Percentiles rank a stretch among this genome's conserved stretches.
These are phyloP conservation scores for Silurus asotus DNA, from an alignment of 2,113 vertebrate species.

Conservation along the genomic window DNA sequence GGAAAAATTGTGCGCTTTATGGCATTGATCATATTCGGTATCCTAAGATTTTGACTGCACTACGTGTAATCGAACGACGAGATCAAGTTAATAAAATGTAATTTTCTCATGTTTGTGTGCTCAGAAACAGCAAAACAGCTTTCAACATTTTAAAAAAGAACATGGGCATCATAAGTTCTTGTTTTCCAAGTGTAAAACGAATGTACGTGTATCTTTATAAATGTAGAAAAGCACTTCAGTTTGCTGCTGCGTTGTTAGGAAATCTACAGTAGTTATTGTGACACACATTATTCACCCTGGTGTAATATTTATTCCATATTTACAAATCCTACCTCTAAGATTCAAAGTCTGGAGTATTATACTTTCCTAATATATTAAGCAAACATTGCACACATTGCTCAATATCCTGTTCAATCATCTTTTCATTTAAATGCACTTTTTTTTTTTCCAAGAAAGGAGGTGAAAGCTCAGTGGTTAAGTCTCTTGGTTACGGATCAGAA, in stretches of 20 bases:
- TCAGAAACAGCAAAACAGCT: too few relatives aligned
- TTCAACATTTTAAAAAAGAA: too few relatives aligned
- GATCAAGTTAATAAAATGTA: too few relatives aligned
- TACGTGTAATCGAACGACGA: too few relatives aligned
- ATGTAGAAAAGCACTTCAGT: not conserved
- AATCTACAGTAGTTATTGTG: not conserved
- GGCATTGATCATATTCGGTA: too few relatives aligned
- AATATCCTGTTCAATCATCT: not conserved
- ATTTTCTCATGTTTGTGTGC: too few relatives aligned
- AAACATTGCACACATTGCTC: not conserved
- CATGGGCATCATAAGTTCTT: too few relatives aligned
- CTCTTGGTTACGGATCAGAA: too few relatives aligned
- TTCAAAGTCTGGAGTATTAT: not conserved
- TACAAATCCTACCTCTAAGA: not conserved
- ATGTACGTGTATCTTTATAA: not conserved
- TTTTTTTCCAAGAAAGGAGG: not conserved
- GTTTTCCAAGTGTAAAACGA: too few relatives aligned
- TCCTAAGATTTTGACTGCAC: too few relatives aligned
- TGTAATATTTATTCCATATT: not conserved
- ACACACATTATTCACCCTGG: not conserved
- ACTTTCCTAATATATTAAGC: not conserved
- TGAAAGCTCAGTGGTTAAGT: too few relatives aligned
- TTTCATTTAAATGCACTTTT: not conserved
- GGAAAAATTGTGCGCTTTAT: too few relatives aligned
- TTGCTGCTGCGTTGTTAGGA: not conserved